Base-by-base conservation (phyloP, 1,140 invertebrate species). In the Drosophila arawakana region DNA sequence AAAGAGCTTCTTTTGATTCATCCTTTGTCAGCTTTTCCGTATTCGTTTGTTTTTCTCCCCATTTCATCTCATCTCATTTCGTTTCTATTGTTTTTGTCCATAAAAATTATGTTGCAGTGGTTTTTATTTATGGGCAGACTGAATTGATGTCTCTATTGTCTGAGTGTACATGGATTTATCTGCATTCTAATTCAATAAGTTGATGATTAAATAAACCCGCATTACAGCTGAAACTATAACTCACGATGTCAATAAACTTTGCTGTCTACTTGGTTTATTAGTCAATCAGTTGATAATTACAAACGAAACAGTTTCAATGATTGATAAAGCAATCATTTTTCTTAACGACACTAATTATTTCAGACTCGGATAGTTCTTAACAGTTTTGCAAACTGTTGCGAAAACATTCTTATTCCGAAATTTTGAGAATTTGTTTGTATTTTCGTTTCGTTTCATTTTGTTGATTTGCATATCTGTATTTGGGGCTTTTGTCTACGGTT, bases 121-220 rank as follows among this genome's bases (percentile, higher is more conserved):
- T 71, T 77, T 60, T 44, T 72, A 68, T 63, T 73, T 60, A 70
- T 67, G 37, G 37, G 69, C 54, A 34, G 46, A 30, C n/a, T 30
- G 54, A 50, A 73, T 79, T 79, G 65, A 88, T 77, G 49, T 39
- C 52, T 61, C 13, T 41, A 70, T 82, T 80, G 55, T 57, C 66
- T 49, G 25, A 25, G 44, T 54, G 25, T 11, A 35, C 39, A 43
- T 44, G n/a, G 52, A 58, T 58, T 52, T 34, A 55, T 86, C 82
- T 72, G 63, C 52, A 68, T 73, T 79, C 61, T 73, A 71, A 82
- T 71, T 79, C 60, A 86, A 73, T 71, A 71, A 66, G 43, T 35
- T 41, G 39, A 8, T 37, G 11, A 58, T 66, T 72, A 21, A 66
- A 66, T 49, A 35, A 18, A 11, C 10, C 43, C 21, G 43, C 8